Evolutionary conservation across 2,113 vertebrate genomes (phyloP).

Genomic region (Etheostoma spectabile): DNA sequence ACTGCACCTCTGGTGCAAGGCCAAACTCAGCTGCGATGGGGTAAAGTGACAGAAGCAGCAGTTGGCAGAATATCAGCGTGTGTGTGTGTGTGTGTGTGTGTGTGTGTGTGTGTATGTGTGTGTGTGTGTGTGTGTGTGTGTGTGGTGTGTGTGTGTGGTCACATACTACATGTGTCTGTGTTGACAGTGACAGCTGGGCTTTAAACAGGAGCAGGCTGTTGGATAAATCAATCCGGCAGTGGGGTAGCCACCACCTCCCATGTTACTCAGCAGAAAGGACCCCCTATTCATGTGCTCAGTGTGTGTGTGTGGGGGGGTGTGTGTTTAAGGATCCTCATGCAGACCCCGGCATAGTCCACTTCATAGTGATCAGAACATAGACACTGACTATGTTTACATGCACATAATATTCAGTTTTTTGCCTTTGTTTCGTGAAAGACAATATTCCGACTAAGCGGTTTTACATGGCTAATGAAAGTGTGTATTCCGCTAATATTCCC

Average conservation of each 20-base stretch:
- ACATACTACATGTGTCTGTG: constrained; percentile 33
- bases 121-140: constrained; percentile 43
- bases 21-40: constrained; percentile 55
- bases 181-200: constrained; percentile 76
- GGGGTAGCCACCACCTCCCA: constrained; percentile 71
- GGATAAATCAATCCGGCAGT: constrained; percentile 76
- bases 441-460: too few species aligned
- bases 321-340: constrained; percentile 62
- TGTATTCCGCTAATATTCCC: too few species aligned
- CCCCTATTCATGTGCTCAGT: constrained; percentile 60
- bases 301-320: constrained; percentile 30
- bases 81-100: constrained; percentile 42
- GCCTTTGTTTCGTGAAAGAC: too few species aligned
- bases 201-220: constrained; percentile 74
- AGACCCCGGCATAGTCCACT: constrained; percentile 35
- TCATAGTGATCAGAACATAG: constrained; percentile 46
- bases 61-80: constrained; percentile 55
- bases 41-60: constrained; percentile 63
- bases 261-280: constrained; percentile 71
- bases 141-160: constrained; percentile 23
- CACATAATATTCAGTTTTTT: too few species aligned
- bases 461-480: too few species aligned
- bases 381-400: background rate
- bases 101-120: constrained; percentile 36
- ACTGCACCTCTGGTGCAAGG: constrained; percentile 39